Base-by-base conservation (phyloP, 2,888 invertebrate genomes). In the Chloroclystis v-ata region DNA sequence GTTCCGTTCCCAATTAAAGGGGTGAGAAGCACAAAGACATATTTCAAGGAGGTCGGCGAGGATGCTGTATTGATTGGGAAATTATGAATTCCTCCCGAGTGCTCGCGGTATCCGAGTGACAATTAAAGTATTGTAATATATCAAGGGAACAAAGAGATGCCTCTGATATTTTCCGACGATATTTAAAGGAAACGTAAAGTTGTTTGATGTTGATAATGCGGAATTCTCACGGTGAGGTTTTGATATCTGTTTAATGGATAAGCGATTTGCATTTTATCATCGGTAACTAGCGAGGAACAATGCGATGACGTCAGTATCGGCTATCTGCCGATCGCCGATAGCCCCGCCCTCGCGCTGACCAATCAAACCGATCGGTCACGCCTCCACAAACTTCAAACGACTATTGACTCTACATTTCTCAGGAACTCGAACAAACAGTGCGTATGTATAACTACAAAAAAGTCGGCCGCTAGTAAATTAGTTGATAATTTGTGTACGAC, bases 401-500 rank as follows among this genome's bases (percentile, higher is more conserved):
- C 20, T 46, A 42, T 50, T 46, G 43, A 46, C 50, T 39, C 26
- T 13, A 43, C 35, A 47, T 30, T 50, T 50, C 50, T 50, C 52
- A 56, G 47, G 48, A 61, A 56, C 59, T 54, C 57, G 47, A 56
- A 28, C 28, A 35, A 35, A 24, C 6, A 26, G 26, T 6, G 2
- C 6, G 35, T 20, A 33, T 20, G 57, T 16, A 33, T 4, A 30
- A 46, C 11, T n/a, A 49, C 37, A 39, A 44, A 49, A 48, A 40
- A 33, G 13, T 70, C 71, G 75, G 43, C 40, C 48, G 70, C 70
- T 66, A 72, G 83, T 83, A 82, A 85, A 86, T 86, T 86, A 85
- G 79, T 81, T 82, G 83, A 82, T 85, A 86, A 86, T 86, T 80
- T 80, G 79, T 82, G 80, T 83, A 82, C 75, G 83, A 81, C 78